Evolutionary conservation across 2,888 invertebrate species (phyloP), one percentile per base, ranked within the genome.

Genomic region (Gari tellinella): DNA sequence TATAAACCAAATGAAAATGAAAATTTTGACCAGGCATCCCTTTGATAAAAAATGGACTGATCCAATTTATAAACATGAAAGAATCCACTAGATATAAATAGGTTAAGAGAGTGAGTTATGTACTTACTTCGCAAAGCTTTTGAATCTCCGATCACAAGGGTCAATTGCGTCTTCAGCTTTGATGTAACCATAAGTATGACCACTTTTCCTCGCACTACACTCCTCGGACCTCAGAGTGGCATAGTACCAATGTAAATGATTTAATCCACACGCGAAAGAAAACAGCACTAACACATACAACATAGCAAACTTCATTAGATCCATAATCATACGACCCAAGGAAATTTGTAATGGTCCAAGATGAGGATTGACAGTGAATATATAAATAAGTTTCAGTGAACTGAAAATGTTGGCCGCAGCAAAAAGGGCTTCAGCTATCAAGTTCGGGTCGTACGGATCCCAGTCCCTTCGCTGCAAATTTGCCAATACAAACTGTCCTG

Each of bases 361-460:
- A 91, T 97, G 96, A 2, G 97, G 97, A 93, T 97, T 97, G 87
- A 97, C 96, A 61, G 97, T 97, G 93, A 97, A 97, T 86, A 97
- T 93, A 91, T 97, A 97, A 21, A 98, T 96, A 90, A 98, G 92
- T 92, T 98, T 98, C 70, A 98, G 93, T 3, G 97, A 97, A 91
- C 97, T 97, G 94, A 92, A 97, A 92, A 99, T 99, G 93, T 99
- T 99, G 81, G 99, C 99, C 19, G 99, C 98, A 17, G 99, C 99
- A 93, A 99, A 99, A 61, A 99, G 94, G 23, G 91, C 91, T 77
- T 92, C 92, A 0, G 92, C 88, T 37, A 99, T 96, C 84, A 99
- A 94, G 95, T 98, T 99, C 19, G 99, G 99, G 92, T 99, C 99
- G 96, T 97, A 99, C 7, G 98, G 96, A 92, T 99, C 97, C 99